phyloP scores from a whole-genome alignment of 2,888 invertebrate genomes.

The Amitus sp. region DNA sequence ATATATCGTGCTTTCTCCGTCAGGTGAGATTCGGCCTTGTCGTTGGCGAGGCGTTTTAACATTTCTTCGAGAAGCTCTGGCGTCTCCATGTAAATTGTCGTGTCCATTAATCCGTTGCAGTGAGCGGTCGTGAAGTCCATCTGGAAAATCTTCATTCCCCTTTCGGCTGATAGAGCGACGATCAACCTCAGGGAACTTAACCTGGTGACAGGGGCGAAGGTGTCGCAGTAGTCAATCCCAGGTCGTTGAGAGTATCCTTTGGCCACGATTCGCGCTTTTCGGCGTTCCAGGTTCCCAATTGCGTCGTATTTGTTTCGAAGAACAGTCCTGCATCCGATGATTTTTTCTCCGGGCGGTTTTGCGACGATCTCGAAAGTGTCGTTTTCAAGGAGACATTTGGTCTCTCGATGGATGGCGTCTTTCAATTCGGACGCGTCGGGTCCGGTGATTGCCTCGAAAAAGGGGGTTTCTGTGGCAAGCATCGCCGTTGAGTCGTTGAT shows the following conservation, averaged over 20 bases:
- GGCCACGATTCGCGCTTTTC: conserved; percentile 27
- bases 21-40: no score
- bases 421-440: conserved; percentile 8
- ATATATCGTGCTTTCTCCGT: neutral
- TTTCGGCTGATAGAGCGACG: conserved; percentile 30
- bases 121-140: conserved; percentile 43
- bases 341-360: conserved; percentile 9
- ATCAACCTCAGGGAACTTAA: conserved; percentile 32
- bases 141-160: conserved; percentile 35
- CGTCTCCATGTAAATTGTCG: conserved; percentile 33
- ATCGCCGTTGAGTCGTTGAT: no score
- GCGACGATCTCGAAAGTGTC: conserved; percentile 30
- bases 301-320: conserved; percentile 17
- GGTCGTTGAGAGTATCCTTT: conserved; percentile 22
- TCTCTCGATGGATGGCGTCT: conserved; percentile 8
- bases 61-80: conserved; percentile 20
- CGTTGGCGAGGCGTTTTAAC: conserved; percentile 12
- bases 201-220: conserved; percentile 37
- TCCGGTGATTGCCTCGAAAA: conserved; percentile 8
- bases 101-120: conserved; percentile 38
- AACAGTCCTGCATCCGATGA: conserved; percentile 19
- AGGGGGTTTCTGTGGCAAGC: neutral
- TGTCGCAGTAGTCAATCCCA: conserved; percentile 36
- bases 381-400: conserved; percentile 15
- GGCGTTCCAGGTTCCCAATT: conserved; percentile 4